A percentile compares a stretch with the other conserved stretches of the same genome.
Conservation (phyloP, 1,140 invertebrate genomes). For the Drusus annulatus region DNA sequence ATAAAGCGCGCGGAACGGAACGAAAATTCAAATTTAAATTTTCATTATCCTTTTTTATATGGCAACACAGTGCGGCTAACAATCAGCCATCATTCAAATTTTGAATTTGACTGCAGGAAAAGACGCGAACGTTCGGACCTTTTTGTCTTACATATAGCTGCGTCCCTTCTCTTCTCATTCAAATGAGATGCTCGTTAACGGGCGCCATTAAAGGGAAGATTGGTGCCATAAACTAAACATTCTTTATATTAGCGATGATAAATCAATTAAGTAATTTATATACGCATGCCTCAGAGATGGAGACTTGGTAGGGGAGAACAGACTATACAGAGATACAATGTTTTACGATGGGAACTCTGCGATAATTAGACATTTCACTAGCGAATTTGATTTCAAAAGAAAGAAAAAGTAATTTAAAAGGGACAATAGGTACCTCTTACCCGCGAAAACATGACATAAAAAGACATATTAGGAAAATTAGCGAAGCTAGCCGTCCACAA, state of each 20-base stretch:
- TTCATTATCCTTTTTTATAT: conserved; percentile 17
- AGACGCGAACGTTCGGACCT: not conserved
- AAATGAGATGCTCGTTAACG: conserved; percentile 51
- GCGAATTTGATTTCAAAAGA: too few species aligned
- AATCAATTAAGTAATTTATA: conserved; percentile 55
- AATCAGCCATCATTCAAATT: conserved; percentile 34
- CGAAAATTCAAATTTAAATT: conserved; percentile 37
- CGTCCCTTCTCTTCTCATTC: conserved; percentile 23
- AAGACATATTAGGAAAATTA: too few species aligned
- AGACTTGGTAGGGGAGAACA: not conserved
- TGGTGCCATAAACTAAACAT: conserved; percentile 56
- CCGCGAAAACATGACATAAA: too few species aligned
- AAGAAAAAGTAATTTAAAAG: too few species aligned
- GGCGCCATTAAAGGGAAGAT: conserved; percentile 53
- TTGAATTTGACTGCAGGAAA: conserved; percentile 16
- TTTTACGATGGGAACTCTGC: too few species aligned
- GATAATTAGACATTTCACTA: too few species aligned
- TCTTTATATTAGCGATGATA: conserved; percentile 56
- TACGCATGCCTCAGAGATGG: conserved; percentile 7
- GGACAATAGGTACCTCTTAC: too few species aligned
- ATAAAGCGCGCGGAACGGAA: conserved; percentile 25
- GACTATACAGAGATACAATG: too few species aligned
- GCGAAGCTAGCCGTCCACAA: too few species aligned
- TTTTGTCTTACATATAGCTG: not conserved
- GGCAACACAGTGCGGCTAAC: not conserved